Evolutionary conservation across 2,797 vertebrate genomes (phyloP).

Genomic region (Acipenser ruthenus): DNA sequence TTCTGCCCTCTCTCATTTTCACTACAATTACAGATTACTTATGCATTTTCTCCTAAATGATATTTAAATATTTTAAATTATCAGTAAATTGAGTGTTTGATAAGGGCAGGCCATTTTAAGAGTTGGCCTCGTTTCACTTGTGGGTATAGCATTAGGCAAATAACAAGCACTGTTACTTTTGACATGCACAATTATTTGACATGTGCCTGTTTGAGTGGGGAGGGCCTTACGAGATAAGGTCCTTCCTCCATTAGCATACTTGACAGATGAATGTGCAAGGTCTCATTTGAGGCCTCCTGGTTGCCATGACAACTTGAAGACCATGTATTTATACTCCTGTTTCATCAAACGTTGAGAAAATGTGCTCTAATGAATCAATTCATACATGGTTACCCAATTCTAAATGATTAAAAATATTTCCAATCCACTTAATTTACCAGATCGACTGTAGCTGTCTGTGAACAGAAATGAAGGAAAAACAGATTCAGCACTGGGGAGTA

Average conservation of each 20-base stretch:
- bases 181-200: conserved; percentile 64
- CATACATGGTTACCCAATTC: conserved; percentile 2
- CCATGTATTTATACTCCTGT: conserved; percentile 36
- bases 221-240: conserved; percentile 52
- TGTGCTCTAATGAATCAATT: neutral
- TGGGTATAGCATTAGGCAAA: conserved; percentile 58
- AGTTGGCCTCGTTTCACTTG: conserved; percentile 50
- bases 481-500: no score
- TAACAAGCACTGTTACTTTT: conserved; percentile 56
- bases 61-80: conserved; percentile 55
- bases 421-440: neutral
- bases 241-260: conserved; percentile 52
- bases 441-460: neutral
- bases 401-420: neutral
- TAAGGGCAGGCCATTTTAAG: conserved; percentile 58
- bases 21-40: conserved; percentile 49
- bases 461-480: neutral
- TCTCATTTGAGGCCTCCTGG: conserved; percentile 49
- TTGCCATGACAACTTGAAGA: conserved; percentile 56
- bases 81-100: conserved; percentile 58
- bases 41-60: conserved; percentile 33
- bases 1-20: conserved; percentile 42
- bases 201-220: conserved; percentile 57
- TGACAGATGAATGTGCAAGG: conserved; percentile 58
- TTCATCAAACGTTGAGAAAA: conserved; percentile 4